Conservation (phyloP, 1,140 invertebrate species). For the Linepithema humile region DNA sequence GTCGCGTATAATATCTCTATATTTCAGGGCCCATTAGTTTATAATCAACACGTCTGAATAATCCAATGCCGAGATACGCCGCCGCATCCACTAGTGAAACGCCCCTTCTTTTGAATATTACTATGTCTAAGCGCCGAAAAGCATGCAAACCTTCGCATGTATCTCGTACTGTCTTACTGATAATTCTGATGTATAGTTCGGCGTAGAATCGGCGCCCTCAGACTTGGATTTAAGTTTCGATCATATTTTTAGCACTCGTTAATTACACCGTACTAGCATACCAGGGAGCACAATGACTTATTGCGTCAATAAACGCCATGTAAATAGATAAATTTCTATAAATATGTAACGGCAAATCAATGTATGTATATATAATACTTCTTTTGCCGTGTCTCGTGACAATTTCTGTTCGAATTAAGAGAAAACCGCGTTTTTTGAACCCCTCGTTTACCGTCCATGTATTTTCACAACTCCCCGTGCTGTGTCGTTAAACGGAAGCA, state of each 20-base stretch:
- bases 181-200: conserved; percentile 35
- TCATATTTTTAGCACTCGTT: conserved; percentile 16
- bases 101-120: conserved; percentile 84
- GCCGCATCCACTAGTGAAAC: conserved; percentile 71
- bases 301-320: not conserved
- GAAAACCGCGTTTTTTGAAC: not conserved
- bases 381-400: no score
- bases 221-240: conserved; percentile 20
- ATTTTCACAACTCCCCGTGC: conserved; percentile 7
- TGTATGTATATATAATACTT: no score
- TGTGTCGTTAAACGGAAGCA: conserved; percentile 32
- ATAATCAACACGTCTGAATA: conserved; percentile 83
- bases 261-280: not conserved
- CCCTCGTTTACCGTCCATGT: not conserved
- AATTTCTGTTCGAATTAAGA: conserved; percentile 10
- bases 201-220: not conserved
- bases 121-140: conserved; percentile 80
- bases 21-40: conserved; percentile 83
- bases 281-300: not conserved
- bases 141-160: conserved; percentile 76
- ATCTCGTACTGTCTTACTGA: conserved; percentile 68
- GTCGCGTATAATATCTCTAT: conserved; percentile 84
- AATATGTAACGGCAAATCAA: not conserved
- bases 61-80: conserved; percentile 77
- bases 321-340: not conserved